Conservation (phyloP, 2,113 vertebrate genomes). For the Excalfactoria chinensis region DNA sequence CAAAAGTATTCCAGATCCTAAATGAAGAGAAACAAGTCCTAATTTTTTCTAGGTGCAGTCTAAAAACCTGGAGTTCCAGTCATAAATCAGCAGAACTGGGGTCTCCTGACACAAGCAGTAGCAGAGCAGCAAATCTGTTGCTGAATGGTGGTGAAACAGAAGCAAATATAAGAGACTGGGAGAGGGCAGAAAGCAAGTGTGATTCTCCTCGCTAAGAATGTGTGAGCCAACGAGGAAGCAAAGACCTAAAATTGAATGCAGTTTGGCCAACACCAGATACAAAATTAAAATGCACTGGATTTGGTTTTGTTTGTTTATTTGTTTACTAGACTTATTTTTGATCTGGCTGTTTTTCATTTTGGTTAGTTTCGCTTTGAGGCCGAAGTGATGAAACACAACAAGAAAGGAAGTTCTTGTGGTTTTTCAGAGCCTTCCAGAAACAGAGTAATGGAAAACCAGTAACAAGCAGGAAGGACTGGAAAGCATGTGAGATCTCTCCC, state of each 20-base stretch:
- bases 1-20: not conserved
- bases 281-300: not conserved
- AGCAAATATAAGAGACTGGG: not conserved
- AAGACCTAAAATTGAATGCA: not conserved
- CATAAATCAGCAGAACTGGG: not conserved
- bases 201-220: not conserved
- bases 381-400: slow-evolving; percentile 50
- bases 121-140: not conserved
- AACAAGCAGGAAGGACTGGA: slow-evolving; percentile 37
- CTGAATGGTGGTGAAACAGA: not conserved
- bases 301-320: slow-evolving; percentile 8
- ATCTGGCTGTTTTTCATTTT: slow-evolving; percentile 31
- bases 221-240: not conserved
- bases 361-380: slow-evolving; percentile 44
- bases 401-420: slow-evolving; percentile 70
- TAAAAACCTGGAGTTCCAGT: not conserved
- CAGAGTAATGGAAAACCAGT: slow-evolving; percentile 44
- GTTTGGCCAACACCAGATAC: not conserved
- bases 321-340: slow-evolving; percentile 34
- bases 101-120: not conserved
- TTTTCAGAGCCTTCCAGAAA: slow-evolving; percentile 41
- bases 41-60: not conserved
- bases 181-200: not conserved
- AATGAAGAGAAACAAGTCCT: not conserved
- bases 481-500: not conserved